A percentile compares a stretch with the other conserved stretches of the same genome.
Conservation (phyloP, 2,113 vertebrate genomes). For the Andinoacara biseriatus region DNA sequence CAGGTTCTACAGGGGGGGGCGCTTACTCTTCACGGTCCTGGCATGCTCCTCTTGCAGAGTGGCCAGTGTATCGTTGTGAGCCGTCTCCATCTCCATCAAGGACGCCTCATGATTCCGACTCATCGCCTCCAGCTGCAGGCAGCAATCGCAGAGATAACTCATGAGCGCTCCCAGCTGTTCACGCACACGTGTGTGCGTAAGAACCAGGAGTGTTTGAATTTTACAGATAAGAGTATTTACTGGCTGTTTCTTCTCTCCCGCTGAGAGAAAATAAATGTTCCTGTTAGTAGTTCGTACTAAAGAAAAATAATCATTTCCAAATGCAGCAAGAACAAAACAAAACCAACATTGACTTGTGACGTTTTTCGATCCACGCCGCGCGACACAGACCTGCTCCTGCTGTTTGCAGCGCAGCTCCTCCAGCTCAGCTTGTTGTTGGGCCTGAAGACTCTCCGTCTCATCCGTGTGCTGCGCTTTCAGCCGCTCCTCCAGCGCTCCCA, state of each 20-base stretch:
- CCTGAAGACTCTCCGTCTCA: conserved; percentile 78
- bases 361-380: neutral
- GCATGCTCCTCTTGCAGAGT: conserved; percentile 89
- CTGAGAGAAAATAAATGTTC: neutral
- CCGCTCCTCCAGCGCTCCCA: conserved; percentile 82
- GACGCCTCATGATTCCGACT: conserved; percentile 83
- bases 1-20: too few relatives aligned
- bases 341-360: neutral
- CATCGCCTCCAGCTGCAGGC: conserved; percentile 88
- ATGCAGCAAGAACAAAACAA: fast-evolving
- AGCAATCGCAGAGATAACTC: neutral
- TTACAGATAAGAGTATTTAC: neutral
- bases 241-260: neutral
- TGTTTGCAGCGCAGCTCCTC: conserved; percentile 70
- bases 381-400: conserved; percentile 75
- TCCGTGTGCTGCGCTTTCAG: conserved; percentile 80
- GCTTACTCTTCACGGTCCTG: conserved; percentile 88
- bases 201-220: too few relatives aligned
- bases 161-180: neutral
- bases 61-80: conserved; percentile 81
- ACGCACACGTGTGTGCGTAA: fast-evolving
- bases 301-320: too few relatives aligned
- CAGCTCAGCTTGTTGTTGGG: conserved; percentile 73
- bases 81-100: conserved; percentile 85
- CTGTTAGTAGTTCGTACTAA: neutral